These are phyloP conservation scores for Triplophysa rosa DNA, from an alignment of 2,113 vertebrate genomes.

Conservation along the genomic window DNA sequence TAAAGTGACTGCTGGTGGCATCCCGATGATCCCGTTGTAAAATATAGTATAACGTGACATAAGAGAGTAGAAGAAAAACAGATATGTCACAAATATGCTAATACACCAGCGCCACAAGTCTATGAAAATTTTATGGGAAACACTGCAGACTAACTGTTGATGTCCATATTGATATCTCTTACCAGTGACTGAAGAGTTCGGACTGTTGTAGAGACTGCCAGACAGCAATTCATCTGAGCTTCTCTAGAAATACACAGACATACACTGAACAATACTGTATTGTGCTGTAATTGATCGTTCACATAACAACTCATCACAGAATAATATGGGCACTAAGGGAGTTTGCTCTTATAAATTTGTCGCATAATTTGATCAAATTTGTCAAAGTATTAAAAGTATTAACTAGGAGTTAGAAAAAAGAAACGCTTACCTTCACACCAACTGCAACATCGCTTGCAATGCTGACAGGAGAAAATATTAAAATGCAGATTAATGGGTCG, in stretches of 20 bases:
- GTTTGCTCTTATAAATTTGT: neutral
- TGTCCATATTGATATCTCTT: constrained; percentile 60
- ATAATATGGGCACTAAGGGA: neutral
- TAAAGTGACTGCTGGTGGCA: no score
- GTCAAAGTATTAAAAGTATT: neutral
- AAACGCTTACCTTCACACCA: constrained; percentile 60
- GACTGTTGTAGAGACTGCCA: constrained; percentile 92
- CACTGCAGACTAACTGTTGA: neutral
- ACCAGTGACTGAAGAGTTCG: constrained; percentile 92
- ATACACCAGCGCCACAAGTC: no score
- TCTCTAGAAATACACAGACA: constrained; percentile 76
- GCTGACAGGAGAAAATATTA: constrained; percentile 30
- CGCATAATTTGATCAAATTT: neutral
- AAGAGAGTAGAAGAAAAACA: no score
- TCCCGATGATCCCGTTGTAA: no score
- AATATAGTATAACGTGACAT: no score
- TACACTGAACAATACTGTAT: constrained; percentile 8
- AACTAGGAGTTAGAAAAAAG: neutral
- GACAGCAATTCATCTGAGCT: constrained; percentile 98
- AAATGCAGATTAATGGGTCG: neutral
- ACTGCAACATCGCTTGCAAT: constrained; percentile 63
- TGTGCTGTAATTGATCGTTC: no score
- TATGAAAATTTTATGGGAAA: no score
- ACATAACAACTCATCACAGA: neutral
- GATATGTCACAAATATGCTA: no score